Conservation (phyloP, 37 sponge, comb jelly and placozoan species). For the Crambe crambe region DNA sequence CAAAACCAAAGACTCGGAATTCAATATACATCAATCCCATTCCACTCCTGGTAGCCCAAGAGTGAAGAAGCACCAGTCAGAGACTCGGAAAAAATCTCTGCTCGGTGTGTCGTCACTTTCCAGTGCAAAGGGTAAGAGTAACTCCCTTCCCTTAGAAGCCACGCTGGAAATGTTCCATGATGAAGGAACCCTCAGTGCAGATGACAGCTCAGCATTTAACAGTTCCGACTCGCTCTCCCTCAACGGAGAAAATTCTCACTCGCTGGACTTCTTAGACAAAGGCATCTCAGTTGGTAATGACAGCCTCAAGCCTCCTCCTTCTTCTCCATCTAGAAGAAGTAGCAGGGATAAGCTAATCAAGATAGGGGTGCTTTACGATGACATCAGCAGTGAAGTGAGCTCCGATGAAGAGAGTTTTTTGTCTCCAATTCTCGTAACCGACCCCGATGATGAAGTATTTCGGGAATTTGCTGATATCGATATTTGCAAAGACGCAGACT, state of each 20-base stretch:
- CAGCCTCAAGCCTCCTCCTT: not conserved
- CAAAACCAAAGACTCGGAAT: not conserved
- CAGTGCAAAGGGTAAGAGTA: not conserved
- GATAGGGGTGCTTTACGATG: not conserved
- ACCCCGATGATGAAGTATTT: conserved; percentile 20
- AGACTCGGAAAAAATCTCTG: not conserved
- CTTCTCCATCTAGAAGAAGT: not conserved
- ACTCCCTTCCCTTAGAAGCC: not conserved
- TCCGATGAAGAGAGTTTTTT: not conserved
- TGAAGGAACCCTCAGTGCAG: not conserved
- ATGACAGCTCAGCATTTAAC: not conserved
- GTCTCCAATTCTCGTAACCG: not conserved
- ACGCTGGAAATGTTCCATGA: not conserved
- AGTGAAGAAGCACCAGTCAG: not conserved
- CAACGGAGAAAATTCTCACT: not conserved
- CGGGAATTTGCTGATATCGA: not conserved
- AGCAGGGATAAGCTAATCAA: not conserved
- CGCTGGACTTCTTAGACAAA: not conserved
- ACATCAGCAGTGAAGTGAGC: not conserved
- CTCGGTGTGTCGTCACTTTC: not conserved
- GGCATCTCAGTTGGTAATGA: not conserved
- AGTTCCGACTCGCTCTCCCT: not conserved
- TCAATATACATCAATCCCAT: not conserved
- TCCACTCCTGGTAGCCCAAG: not conserved
- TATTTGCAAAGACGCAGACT: conserved; percentile 3